Base-by-base conservation (phyloP, 2,888 invertebrate species). In the Taenaris catops region DNA sequence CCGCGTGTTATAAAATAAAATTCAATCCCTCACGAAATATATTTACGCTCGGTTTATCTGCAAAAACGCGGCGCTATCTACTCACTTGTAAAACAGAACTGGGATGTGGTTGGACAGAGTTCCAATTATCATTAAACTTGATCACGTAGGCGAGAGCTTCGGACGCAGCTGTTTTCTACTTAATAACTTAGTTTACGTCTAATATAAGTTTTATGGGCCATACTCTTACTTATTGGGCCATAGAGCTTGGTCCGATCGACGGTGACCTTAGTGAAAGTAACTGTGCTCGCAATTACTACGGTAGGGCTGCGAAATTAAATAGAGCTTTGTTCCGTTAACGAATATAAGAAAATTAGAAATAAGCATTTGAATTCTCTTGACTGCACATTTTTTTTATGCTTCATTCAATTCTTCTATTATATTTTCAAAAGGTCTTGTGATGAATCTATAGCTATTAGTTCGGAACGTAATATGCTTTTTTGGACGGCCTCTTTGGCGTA, bases 61-160 rank as follows among this genome's bases (percentile, higher is more conserved):
- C 34, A 39, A 46, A 46, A 44, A 48, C 51, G 41, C 44, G 44
- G 34, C 29, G 32, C 44, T 35, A 38, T 46, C 41, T 34, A 37
- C 38, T 40, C 35, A 34, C 39, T 38, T 40, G 41, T 45, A 16
- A n/a, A n/a, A 37, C 26, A 38, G 29, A 51, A 39, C 34, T 25
- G 34, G 23, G 42, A 18, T 37, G 27, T 33, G 9, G 18, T 25
- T 29, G 33, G 31, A 41, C 37, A 29, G 33, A 31, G 35, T 46
- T 51, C 35, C 53, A 55, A 57, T 57, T 51, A 55, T 49, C 49
- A 46, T 57, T 48, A 45, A 47, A 49, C 42, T 51, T 47, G 45
- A 50, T 58, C 50, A 50, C 51, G 45, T 52, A 42, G 40, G 38
- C 42, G 34, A 33, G 33, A 31, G 24, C 34, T 42, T 38, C 24